Evolutionary conservation across 2,888 invertebrate genomes (phyloP).

Genomic region (Acleris holmiana): DNA sequence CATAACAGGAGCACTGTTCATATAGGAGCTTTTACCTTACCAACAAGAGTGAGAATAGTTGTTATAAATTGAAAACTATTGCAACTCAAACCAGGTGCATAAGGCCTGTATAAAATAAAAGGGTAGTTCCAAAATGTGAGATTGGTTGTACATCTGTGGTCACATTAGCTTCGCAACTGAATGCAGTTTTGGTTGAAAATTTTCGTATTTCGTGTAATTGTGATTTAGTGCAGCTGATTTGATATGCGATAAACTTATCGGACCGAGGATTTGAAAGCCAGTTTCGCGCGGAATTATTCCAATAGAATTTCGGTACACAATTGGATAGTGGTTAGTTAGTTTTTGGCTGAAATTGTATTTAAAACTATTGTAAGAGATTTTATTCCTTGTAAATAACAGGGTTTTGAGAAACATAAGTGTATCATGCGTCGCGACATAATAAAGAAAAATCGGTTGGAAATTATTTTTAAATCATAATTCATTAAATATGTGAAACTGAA

Average conservation of each 20-base stretch:
- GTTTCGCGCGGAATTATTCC: conserved; percentile 41
- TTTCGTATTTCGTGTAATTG: conserved; percentile 76
- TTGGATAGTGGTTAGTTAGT: conserved; percentile 19
- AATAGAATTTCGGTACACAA: conserved; percentile 42
- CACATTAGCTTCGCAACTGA: conserved; percentile 65
- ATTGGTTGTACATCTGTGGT: conserved; percentile 43
- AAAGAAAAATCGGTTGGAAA: too few species aligned
- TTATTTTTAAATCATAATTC: too few species aligned
- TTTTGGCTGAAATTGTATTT: too few species aligned
- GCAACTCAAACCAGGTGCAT: too few species aligned
- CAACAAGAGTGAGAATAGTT: too few species aligned
- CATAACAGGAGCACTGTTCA: too few species aligned
- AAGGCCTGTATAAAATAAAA: neutral
- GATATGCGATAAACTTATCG: conserved; percentile 77
- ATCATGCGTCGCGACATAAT: too few species aligned
- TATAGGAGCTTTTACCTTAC: too few species aligned
- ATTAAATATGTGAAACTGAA: too few species aligned
- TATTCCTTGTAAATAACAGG: neutral
- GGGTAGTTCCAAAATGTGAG: neutral
- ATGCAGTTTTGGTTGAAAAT: conserved; percentile 71
- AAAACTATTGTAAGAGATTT: neutral
- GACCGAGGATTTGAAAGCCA: conserved; percentile 48
- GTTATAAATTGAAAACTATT: neutral
- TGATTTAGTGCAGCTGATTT: conserved; percentile 73
- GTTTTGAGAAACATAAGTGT: neutral